Evolutionary conservation across 2,888 invertebrate species (phyloP), one percentile per base, ranked within the genome.

Genomic region (Phlogophora meticulosa): DNA sequence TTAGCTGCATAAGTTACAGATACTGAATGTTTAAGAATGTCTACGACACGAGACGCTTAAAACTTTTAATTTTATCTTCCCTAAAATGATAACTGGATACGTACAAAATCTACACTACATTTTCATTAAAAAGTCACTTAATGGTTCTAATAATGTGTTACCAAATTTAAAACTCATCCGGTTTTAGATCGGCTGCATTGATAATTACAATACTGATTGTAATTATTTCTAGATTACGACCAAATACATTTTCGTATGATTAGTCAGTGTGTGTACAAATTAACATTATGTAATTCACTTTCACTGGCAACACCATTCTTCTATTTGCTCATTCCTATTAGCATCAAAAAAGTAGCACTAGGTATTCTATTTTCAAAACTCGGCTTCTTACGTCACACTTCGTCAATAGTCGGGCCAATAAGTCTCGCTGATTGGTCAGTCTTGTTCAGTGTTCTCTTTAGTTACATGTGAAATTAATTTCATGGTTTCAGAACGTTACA

Each of bases 301-400:
- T 94, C 94, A 88, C 94, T 81, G 59, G 73, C 72, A 73, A 67
- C 86, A 81, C 82, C 77, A 85, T 88, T 89, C 86, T 77, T 84
- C 72, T 85, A 85, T 88, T 88, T 88, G 89, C 87, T 87, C 87
- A 88, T 90, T 91, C 88, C 91, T 93, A 93, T 94, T 93, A 94
- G 90, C 93, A 92, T 88, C 84, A 82, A 84, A 88, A 90, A 87
- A 85, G 85, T 86, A 87, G 67, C 68, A 73, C 86, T 86, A 87
- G 83, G 79, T 88, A 84, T 86, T 86, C 84, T 86, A 83, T 88
- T 87, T 78, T 62, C 64, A 83, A 81, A 81, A 78, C 76, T 75
- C 57, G 64, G 42, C 15, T 42, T 42, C 36, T 80, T 82, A 79
- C 76, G 71, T 75, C 72, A 83, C 32, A 51, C 36, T 58, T 75